Base-by-base conservation (phyloP, 1,140 invertebrate genomes). In the Drosophila bocqueti region DNA sequence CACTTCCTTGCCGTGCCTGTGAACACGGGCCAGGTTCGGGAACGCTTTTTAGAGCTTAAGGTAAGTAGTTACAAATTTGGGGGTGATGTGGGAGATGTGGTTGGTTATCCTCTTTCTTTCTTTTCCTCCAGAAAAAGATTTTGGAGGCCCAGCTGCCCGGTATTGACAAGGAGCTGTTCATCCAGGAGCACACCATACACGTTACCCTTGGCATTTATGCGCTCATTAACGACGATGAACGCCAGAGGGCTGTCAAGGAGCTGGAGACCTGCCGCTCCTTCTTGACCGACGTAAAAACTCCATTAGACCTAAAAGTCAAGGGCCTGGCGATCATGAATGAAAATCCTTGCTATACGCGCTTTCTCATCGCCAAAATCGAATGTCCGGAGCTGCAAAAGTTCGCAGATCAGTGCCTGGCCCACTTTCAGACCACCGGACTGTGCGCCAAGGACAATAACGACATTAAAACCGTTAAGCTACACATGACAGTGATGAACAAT, bases 291-390 rank as follows among this genome's bases (percentile, higher is more conserved):
- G 34, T 80, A 2, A 54, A 38, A 0, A 77, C 75, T 21, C 91
- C 89, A 0, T 85, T 92, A 16, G 47, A 82, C 4, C 6, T 92
- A 0, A 72, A 76, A 26, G 40, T 97, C 18, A 90, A 94, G 91
- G 97, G 96, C 13, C 81, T 97, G 38, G 96, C 97, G 87, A 96
- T 95, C 69, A 97, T 98, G 96, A 97, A 97, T 92, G 97, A 98
- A 93, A 96, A 98, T 94, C 96, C 96, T 7, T 92, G 94, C 46
- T 94, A 95, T 61, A 95, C 96, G 1, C 94, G 95, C 79, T 94
- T 98, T 26, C 82, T 98, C 2, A 98, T 96, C 92, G 96, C 94
- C 1, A 95, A 95, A 92, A 93, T 97, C 2, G 86, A 85, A 24
- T 92, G 93, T 21, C 82, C 73, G 34, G 84, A 93, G 11, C 69